Percentiles rank a stretch among this genome's conserved stretches.
Conservation (phyloP, 2,888 invertebrate genomes). For the Sarcophaga rosellei region DNA sequence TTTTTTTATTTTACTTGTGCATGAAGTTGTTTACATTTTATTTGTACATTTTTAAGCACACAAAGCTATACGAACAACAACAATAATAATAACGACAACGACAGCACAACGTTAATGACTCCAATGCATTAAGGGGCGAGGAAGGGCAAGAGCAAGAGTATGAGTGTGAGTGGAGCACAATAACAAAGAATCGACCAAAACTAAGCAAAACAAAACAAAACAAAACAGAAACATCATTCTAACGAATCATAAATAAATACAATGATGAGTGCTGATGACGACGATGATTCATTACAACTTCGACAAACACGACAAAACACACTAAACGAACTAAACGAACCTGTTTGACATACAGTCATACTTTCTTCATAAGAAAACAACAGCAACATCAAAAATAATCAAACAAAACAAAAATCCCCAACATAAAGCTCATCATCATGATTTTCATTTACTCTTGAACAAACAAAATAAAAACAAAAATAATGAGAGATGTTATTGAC, state of each 20-base stretch:
- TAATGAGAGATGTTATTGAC: not conserved
- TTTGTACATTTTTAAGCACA: constrained; percentile 35
- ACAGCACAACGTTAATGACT: not conserved
- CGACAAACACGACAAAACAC: not conserved
- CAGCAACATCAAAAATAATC: constrained; percentile 10
- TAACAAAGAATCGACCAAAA: constrained; percentile 13
- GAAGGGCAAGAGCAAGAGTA: no score
- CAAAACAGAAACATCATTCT: constrained; percentile 32
- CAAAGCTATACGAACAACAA: constrained; percentile 21
- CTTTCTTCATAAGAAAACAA: not conserved
- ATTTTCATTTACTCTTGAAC: not conserved
- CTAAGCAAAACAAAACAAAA: constrained; percentile 47
- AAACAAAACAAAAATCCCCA: not conserved
- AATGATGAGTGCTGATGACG: not conserved
- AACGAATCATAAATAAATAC: not conserved
- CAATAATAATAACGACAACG: not conserved
- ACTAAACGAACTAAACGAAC: not conserved
- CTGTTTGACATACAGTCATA: constrained; percentile 5
- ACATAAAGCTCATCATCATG: not conserved
- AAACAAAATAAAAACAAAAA: not conserved
- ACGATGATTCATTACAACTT: not conserved
- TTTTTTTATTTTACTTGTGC: not conserved
- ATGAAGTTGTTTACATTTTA: constrained; percentile 56
- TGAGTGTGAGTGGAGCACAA: not conserved
- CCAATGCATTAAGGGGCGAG: not conserved